These are phyloP conservation scores for Coecobrya sp. DNA, from an alignment of 2,888 invertebrate species.

Conservation along the genomic window DNA sequence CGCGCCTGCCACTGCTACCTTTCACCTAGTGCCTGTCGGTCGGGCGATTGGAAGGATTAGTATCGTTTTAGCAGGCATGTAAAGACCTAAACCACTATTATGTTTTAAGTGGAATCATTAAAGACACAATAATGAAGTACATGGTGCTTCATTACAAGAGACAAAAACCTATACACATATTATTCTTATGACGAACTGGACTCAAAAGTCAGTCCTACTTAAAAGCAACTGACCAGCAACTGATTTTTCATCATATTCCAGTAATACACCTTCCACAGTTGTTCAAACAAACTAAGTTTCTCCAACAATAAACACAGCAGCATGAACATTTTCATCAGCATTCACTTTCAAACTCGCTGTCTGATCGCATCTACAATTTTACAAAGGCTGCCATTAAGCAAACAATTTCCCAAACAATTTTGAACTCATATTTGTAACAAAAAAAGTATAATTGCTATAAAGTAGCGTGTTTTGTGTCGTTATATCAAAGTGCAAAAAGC, in stretches of 20 bases:
- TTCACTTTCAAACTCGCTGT: neutral
- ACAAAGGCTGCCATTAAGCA: no score
- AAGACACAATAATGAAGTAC: neutral
- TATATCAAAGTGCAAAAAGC: neutral
- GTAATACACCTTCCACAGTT: neutral
- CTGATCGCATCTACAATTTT: neutral
- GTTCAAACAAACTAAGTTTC: neutral
- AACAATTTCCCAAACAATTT: no score
- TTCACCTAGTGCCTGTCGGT: slow-evolving; percentile 30
- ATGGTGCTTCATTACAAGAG: no score
- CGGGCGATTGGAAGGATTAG: slow-evolving; percentile 47
- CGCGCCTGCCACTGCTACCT: neutral
- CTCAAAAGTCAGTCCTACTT: neutral
- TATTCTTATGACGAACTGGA: neutral
- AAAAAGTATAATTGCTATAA: no score
- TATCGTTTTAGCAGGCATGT: neutral
- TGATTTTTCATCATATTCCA: neutral
- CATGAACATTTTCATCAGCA: neutral
- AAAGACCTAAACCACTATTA: neutral
- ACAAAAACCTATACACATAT: neutral
- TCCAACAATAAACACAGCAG: neutral
- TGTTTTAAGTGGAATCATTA: neutral
- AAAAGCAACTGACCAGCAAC: neutral
- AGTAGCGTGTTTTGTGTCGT: neutral
- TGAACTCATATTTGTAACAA: no score